Evolutionary conservation across 2,888 invertebrate species (phyloP).

Genomic region (Aporophyla lueneburgensis): DNA sequence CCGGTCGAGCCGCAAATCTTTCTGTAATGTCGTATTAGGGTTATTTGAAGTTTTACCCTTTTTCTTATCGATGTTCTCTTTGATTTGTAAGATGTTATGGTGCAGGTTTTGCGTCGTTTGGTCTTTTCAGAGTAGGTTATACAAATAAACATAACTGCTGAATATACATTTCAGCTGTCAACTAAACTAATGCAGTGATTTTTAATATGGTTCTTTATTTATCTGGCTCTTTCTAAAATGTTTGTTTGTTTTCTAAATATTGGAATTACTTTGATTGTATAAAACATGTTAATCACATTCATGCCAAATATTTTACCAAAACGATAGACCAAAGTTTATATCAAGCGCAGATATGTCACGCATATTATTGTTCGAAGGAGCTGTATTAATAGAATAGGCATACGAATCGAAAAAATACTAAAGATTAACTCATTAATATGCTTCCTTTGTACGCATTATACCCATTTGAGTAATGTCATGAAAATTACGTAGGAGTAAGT

Average conservation of each 20-base stretch:
- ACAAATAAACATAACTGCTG: neutral
- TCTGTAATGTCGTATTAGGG: conserved; percentile 19
- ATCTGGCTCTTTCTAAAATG: neutral
- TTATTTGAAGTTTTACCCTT: conserved; percentile 18
- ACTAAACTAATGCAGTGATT: neutral
- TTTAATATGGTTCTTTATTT: neutral
- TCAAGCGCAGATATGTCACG: neutral
- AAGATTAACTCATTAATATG: neutral
- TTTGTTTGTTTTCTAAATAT: neutral
- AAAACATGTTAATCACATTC: neutral
- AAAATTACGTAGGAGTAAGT: neutral
- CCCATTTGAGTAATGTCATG: neutral
- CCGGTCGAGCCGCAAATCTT: conserved; percentile 25
- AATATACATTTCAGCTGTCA: neutral
- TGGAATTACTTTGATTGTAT: neutral
- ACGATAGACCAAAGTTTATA: neutral
- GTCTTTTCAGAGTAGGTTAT: neutral
- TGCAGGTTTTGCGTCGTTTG: neutral
- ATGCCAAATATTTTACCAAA: neutral
- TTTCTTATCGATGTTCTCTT: conserved; percentile 6
- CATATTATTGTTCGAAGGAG: neutral
- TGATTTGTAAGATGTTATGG: conserved; percentile 1
- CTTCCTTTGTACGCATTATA: conserved; percentile 23
- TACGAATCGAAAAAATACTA: neutral
- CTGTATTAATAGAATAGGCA: neutral